phyloP scores from a whole-genome alignment of 2,113 vertebrate species.

The Bos javanicus region DNA sequence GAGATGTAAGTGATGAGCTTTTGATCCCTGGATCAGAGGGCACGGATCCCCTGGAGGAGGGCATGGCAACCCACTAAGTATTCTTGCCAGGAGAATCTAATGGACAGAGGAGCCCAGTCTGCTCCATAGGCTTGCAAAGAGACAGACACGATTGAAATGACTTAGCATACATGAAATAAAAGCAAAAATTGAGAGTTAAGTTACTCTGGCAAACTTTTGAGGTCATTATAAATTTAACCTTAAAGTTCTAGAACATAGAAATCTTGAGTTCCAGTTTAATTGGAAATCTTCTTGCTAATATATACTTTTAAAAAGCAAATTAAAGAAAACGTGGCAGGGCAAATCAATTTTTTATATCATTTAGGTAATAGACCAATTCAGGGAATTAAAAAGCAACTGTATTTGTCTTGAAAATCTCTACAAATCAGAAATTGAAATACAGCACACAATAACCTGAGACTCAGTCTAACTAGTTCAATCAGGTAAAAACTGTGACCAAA shows the following conservation, averaged over 20 bases:
- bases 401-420: background rate
- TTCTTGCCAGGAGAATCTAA: background rate
- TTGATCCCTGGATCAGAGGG: background rate
- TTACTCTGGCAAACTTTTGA: background rate
- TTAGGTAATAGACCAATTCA: background rate
- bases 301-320: background rate
- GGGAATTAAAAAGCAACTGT: background rate
- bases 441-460: background rate
- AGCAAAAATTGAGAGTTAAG: background rate
- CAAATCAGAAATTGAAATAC: background rate
- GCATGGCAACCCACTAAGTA: background rate
- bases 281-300: background rate
- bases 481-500: background rate
- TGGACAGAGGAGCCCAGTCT: background rate
- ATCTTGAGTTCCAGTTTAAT: background rate
- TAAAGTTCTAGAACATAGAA: background rate
- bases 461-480: background rate
- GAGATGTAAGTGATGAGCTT: background rate
- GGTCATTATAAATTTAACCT: background rate
- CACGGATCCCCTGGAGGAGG: background rate
- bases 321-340: background rate
- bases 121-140: background rate
- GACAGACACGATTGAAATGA: background rate
- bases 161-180: background rate
- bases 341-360: background rate